phyloP scores from a whole-genome alignment of 2,888 invertebrate species.

The Dascillus cervinus region DNA sequence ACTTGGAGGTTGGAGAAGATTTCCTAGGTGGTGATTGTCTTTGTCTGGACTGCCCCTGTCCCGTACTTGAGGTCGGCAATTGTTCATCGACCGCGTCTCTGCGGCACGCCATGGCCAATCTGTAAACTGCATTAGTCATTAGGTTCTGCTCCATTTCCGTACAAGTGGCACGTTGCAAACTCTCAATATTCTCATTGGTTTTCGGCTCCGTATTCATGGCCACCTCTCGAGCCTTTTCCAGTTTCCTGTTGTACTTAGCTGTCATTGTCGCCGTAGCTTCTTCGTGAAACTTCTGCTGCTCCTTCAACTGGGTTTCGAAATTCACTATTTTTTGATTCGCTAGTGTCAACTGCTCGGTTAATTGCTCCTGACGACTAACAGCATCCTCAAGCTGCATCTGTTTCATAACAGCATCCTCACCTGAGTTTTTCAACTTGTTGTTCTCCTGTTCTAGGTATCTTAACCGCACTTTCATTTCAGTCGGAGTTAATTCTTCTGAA shows the following conservation, averaged over 20 bases:
- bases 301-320: constrained; percentile 68
- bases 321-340: constrained; percentile 78
- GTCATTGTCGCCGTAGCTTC: constrained; percentile 51
- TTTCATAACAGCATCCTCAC: constrained; percentile 56
- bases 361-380: constrained; percentile 69
- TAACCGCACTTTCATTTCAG: constrained; percentile 71
- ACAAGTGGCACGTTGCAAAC: constrained; percentile 35
- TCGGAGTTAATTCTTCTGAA: constrained; percentile 66
- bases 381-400: constrained; percentile 77
- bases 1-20: no score
- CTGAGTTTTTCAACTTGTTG: constrained; percentile 60
- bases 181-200: constrained; percentile 45
- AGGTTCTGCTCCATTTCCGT: constrained; percentile 77
- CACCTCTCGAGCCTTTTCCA: constrained; percentile 88
- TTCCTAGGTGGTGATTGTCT: constrained; percentile 67
- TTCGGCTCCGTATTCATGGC: constrained; percentile 75
- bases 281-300: constrained; percentile 36
- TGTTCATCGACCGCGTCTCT: constrained; percentile 75
- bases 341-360: constrained; percentile 62
- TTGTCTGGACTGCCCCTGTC: constrained; percentile 76
- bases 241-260: constrained; percentile 77
- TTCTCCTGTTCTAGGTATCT: constrained; percentile 86
- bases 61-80: constrained; percentile 62
- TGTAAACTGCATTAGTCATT: constrained; percentile 81
- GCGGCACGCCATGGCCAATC: constrained; percentile 66